Conservation (phyloP, 1,140 invertebrate genomes). For the Paraescarpia echinospica region DNA sequence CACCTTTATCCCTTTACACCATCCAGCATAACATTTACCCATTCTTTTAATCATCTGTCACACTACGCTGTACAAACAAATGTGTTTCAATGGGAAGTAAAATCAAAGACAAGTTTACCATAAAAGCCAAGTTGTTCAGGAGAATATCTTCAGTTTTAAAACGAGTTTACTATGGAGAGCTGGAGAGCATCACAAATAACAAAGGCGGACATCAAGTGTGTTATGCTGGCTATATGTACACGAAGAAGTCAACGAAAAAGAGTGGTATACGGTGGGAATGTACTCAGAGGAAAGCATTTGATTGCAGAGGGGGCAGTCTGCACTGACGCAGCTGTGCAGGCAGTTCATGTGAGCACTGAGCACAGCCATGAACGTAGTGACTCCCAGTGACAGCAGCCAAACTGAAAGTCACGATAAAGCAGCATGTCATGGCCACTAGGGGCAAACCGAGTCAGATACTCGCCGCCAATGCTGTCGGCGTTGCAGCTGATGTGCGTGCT, state of each 20-base stretch:
- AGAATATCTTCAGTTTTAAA: constrained; percentile 13
- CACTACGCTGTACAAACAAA: no score
- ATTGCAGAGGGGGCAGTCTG: neutral
- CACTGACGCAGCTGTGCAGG: constrained; percentile 11
- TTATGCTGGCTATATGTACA: constrained; percentile 3
- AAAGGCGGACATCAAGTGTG: constrained; percentile 7
- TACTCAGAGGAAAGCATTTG: neutral
- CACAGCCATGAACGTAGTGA: constrained; percentile 17
- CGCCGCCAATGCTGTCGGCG: neutral
- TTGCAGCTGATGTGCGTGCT: constrained; percentile 15
- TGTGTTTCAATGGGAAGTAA: no score
- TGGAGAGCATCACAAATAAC: constrained; percentile 2
- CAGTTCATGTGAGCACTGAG: constrained; percentile 5
- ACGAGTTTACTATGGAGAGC: constrained; percentile 14
- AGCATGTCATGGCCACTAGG: constrained; percentile 3
- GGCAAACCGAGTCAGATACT: constrained; percentile 1
- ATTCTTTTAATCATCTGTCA: no score
- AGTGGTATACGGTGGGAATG: constrained; percentile 10
- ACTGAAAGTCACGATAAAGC: constrained; percentile 2
- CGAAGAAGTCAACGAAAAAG: constrained; percentile 15
- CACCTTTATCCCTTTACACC: no score
- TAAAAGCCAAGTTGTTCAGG: constrained; percentile 8
- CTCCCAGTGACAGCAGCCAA: neutral
- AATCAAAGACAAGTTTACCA: no score
- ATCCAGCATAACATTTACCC: no score